A percentile compares a stretch with the other conserved stretches of the same genome.
These are phyloP conservation scores for Mythimna impura DNA, from an alignment of 2,888 invertebrate species.

Conservation along the genomic window DNA sequence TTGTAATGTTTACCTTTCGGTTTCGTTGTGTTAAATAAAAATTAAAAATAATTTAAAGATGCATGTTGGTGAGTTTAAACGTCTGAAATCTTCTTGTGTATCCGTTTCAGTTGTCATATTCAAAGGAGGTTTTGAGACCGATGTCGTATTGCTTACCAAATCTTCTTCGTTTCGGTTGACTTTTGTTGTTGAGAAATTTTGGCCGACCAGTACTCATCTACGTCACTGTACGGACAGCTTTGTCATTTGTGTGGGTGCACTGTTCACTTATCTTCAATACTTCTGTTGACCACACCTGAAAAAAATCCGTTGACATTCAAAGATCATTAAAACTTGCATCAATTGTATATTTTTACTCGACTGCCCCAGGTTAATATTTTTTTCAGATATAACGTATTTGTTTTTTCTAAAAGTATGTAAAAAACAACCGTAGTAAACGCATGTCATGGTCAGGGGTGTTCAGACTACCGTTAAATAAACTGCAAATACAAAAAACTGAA, in stretches of 20 bases:
- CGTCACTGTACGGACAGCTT: neutral
- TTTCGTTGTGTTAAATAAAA: neutral
- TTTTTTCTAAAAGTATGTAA: conserved; percentile 1
- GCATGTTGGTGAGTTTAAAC: neutral
- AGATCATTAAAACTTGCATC: neutral
- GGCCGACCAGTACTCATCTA: neutral
- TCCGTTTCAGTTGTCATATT: neutral
- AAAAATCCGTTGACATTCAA: neutral
- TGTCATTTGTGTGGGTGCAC: neutral
- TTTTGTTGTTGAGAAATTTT: neutral
- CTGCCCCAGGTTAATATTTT: too few relatives aligned
- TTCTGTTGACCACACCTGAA: neutral
- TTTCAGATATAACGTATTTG: conserved; percentile 4
- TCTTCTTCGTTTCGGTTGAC: neutral
- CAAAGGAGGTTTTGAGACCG: neutral
- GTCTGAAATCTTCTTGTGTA: neutral
- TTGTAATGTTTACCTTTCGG: conserved; percentile 4
- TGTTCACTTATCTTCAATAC: neutral
- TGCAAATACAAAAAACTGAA: conserved; percentile 71
- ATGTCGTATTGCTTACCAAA: neutral
- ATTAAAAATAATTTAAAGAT: neutral
- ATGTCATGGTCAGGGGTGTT: conserved; percentile 45
- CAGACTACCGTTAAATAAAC: conserved; percentile 73
- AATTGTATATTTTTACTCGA: neutral
- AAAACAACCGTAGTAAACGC: conserved; percentile 35